A percentile compares a stretch with the other conserved stretches of the same genome.
Conservation (phyloP, 2,113 vertebrate genomes). For the Cricetomys ansorgei region DNA sequence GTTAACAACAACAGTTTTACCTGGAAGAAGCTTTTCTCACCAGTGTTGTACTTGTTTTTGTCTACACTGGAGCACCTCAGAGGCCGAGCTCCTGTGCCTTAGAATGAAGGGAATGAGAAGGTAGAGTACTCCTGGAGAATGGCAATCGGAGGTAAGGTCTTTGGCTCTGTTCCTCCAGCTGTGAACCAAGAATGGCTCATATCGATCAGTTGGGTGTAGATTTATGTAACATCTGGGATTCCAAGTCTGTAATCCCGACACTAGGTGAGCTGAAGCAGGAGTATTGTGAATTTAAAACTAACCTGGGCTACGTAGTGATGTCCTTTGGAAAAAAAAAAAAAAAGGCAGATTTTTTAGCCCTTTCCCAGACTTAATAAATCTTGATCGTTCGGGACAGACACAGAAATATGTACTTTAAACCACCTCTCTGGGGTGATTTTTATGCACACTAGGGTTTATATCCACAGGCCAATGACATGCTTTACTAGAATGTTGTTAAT, state of each 20-base stretch:
- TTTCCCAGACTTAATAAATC: not conserved
- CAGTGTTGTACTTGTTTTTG: not conserved
- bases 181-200: not conserved
- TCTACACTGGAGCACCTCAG: not conserved
- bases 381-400: not conserved
- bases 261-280: not conserved
- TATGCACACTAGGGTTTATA: not conserved
- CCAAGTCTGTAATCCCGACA: not conserved
- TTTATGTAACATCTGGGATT: not conserved
- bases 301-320: not conserved
- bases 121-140: not conserved
- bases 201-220: not conserved
- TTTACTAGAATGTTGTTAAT: slow-evolving; percentile 25
- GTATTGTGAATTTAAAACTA: not conserved
- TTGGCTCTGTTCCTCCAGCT: not conserved
- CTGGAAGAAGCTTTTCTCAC: not conserved
- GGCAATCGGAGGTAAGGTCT: not conserved
- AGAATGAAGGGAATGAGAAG: not conserved
- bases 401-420: slow-evolving; percentile 30
- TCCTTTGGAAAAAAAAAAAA: not conserved
- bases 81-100: not conserved
- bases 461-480: not conserved
- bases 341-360: not conserved
- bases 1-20: not conserved
- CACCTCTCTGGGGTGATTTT: slow-evolving; percentile 44